Percentiles rank a stretch among this genome's conserved stretches.
These are phyloP conservation scores for Myotis pilosus DNA, from an alignment of 2,797 vertebrate genomes.

Conservation along the genomic window DNA sequence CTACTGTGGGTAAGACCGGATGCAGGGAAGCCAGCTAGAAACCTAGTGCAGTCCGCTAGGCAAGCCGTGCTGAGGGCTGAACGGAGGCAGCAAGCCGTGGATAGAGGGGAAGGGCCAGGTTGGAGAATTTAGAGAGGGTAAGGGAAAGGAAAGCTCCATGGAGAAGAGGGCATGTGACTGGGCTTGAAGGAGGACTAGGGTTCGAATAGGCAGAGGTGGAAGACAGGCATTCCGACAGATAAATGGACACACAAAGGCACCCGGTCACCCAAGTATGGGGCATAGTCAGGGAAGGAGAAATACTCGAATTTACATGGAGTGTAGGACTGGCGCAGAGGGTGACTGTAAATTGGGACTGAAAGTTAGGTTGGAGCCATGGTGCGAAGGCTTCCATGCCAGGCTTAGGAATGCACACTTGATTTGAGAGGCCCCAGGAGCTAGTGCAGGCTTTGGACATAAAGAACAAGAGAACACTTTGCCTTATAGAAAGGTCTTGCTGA, in stretches of 20 bases:
- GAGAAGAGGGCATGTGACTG: background rate
- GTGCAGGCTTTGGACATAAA: background rate
- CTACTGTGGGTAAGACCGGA: background rate
- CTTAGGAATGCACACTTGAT: background rate
- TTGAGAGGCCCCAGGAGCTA: background rate
- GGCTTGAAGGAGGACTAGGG: background rate
- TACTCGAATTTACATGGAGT: background rate
- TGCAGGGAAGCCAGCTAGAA: background rate
- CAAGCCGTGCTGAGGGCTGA: background rate
- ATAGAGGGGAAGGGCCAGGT: no score
- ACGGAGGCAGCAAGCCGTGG: accelerated
- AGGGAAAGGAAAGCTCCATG: background rate
- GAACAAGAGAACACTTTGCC: background rate
- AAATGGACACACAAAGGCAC: background rate
- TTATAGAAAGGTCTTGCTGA: background rate
- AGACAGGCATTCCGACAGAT: background rate
- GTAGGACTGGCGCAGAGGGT: background rate
- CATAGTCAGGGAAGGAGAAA: background rate
- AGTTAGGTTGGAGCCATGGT: background rate
- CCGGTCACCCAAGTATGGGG: background rate
- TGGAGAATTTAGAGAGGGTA: background rate
- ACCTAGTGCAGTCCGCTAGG: background rate
- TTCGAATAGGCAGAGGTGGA: background rate
- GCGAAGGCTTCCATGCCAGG: background rate
- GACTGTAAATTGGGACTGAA: background rate